Base-by-base conservation (phyloP, 2,113 vertebrate genomes). In the Abramis brama region DNA sequence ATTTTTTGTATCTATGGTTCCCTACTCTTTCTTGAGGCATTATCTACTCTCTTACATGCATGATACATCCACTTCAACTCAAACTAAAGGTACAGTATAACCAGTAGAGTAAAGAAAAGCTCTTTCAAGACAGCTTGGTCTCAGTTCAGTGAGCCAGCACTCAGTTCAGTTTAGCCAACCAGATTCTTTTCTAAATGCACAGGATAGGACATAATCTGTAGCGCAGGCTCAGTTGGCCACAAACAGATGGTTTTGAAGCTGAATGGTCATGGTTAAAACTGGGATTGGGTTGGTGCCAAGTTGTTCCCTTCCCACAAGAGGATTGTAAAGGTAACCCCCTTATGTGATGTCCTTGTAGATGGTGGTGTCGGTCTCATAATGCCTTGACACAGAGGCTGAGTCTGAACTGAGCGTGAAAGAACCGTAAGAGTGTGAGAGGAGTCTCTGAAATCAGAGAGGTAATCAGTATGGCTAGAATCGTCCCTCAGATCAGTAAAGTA, bases 231-330 rank as follows among this genome's bases (percentile, higher is more conserved):
- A 93, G 93, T 93, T 91, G 92, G 92, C 92, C 91, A 91, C 91
- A 91, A 92, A 94, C 94, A 94, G 94, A 94, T 93, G 92, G 92
- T 94, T 94, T 93, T 91, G 90, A 94, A 94, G 91, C 90, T 91
- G 93, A 94, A 93, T 93, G 93, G 91, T 91, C 92, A 89, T 92
- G 91, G 91, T 91, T 91, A 89, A 90, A 93, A 92, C 91, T 90
- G 87, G 92, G 89, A 82, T 86, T n/a, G 17, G 79, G 79, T 86
- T 78, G 80, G 19, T 57, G 89, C 73, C 74, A 85, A 85, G 86
- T 79, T 82, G 47, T 75, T 76, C 19, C 27, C 30, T 77, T 60
- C 23, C 45, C 19, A 59, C 27, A 2, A 33, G 43, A 60, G 62
- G 71, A 59, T n/a, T 36, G 25, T 7, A 52, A 74, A 68, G 25